Evolutionary conservation across 2,797 vertebrate genomes (phyloP).

Genomic region (Chaetodon trifasciatus): DNA sequence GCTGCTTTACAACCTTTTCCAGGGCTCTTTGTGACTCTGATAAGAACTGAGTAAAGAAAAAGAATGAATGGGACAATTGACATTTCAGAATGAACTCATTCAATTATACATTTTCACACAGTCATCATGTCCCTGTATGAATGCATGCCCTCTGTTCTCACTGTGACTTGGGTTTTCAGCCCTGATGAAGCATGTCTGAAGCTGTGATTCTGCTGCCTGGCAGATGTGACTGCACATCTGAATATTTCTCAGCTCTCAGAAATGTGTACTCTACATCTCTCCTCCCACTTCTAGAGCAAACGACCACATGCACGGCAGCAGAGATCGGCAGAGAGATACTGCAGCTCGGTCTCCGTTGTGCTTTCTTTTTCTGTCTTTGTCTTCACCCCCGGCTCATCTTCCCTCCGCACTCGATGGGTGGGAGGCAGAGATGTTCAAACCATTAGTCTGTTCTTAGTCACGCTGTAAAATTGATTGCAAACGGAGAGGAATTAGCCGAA

Average conservation of each 20-base stretch:
- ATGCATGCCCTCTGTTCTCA: constrained; percentile 1
- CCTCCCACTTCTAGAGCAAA: constrained; percentile 47
- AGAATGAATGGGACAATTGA: not conserved
- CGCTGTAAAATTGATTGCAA: constrained; percentile 75
- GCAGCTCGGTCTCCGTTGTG: not conserved
- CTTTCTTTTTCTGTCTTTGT: constrained; percentile 34
- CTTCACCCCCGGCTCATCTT: constrained; percentile 41
- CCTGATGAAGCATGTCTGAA: constrained; percentile 8
- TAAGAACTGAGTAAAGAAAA: not conserved
- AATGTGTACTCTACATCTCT: constrained; percentile 25
- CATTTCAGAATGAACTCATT: not conserved
- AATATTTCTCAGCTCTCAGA: constrained; percentile 39
- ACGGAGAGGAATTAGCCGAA: constrained; percentile 52
- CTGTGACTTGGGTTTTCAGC: constrained; percentile 3
- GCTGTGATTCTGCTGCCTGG: constrained; percentile 22
- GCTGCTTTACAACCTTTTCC: constrained; percentile 2
- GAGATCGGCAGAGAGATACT: constrained; percentile 49
- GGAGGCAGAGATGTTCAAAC: constrained; percentile 62
- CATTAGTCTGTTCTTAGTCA: constrained; percentile 78
- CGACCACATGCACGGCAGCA: constrained; percentile 39
- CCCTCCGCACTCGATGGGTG: constrained; percentile 49
- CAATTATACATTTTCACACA: not conserved
- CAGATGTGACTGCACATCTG: constrained; percentile 24
- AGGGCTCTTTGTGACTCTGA: not conserved
- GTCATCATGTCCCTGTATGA: not conserved